A percentile compares a stretch with the other conserved stretches of the same genome.
These are phyloP conservation scores for Hoplodrina ambigua DNA, from an alignment of 2,888 invertebrate species.

Conservation along the genomic window DNA sequence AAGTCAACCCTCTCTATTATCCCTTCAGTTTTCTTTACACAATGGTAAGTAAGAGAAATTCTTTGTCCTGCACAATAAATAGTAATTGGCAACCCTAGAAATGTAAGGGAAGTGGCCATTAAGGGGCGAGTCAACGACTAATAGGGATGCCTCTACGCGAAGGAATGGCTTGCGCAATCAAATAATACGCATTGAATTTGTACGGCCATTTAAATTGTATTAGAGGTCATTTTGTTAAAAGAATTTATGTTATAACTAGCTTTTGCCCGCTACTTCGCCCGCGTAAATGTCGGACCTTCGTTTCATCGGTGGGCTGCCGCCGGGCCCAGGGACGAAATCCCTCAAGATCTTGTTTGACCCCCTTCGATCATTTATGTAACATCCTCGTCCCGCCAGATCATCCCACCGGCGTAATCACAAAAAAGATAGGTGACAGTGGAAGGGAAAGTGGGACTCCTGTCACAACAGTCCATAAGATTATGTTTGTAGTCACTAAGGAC, in stretches of 20 bases:
- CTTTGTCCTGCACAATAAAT: conserved; percentile 30
- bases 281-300: no score
- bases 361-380: no score
- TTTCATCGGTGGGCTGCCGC: no score
- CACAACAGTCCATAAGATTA: no score
- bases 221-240: background rate
- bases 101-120: conserved; percentile 70
- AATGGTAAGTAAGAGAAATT: conserved; percentile 12
- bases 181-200: conserved; percentile 58
- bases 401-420: no score
- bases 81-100: conserved; percentile 56
- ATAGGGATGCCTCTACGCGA: conserved; percentile 70
- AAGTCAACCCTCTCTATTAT: conserved; percentile 1
- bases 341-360: no score
- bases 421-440: no score
- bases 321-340: no score
- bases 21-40: conserved; percentile 8
- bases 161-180: conserved; percentile 58
- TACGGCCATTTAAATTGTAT: conserved; percentile 10
- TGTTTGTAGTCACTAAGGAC: no score
- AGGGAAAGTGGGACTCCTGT: no score
- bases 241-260: background rate
- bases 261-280: no score
- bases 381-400: no score
- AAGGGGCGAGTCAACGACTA: conserved; percentile 59